Evolutionary conservation across 2,888 invertebrate genomes (phyloP).

Genomic region (Bugulina stolonifera): DNA sequence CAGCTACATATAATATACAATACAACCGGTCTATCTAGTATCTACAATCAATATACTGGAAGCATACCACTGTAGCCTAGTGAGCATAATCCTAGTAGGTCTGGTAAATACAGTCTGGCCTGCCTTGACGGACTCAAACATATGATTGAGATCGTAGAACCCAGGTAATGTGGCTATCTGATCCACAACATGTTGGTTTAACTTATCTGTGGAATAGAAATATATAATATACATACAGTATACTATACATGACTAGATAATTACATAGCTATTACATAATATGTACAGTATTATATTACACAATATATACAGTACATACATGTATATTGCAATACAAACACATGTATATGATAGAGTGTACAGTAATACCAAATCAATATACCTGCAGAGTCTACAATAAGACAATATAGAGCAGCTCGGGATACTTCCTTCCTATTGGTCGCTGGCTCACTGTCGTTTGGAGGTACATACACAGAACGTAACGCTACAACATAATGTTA

Average conservation of each 20-base stretch:
- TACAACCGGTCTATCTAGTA: no score
- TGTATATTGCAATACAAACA: no score
- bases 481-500: constrained; percentile 26
- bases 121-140: constrained; percentile 24
- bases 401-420: constrained; percentile 25
- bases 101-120: constrained; percentile 12
- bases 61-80: constrained; percentile 14
- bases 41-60: not conserved
- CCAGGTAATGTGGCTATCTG: constrained; percentile 20
- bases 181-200: constrained; percentile 24
- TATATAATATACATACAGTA: no score
- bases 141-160: constrained; percentile 25
- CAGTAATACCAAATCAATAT: no score
- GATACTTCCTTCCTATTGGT: constrained; percentile 23
- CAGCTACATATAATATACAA: no score
- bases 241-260: no score
- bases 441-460: constrained; percentile 1
- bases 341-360: no score
- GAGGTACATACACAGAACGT: constrained; percentile 19
- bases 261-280: no score
- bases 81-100: constrained; percentile 24
- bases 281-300: no score
- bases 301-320: no score
- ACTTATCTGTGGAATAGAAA: constrained; percentile 17
- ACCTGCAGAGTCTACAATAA: constrained; percentile 26